phyloP scores from a whole-genome alignment of 2,113 vertebrate species.

The Dendropsophus ebraccatus region DNA sequence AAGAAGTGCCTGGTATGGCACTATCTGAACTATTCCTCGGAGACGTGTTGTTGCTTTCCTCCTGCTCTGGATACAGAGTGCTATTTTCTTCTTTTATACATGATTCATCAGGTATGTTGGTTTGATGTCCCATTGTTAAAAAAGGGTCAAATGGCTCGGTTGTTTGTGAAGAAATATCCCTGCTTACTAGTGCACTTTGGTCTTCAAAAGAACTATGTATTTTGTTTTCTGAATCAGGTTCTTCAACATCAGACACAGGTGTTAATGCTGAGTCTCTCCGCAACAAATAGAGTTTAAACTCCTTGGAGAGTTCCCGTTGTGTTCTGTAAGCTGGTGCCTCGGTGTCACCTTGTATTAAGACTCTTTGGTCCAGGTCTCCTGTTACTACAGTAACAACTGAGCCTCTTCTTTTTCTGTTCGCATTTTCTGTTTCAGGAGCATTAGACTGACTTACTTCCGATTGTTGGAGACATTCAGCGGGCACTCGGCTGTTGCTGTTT shows the following conservation, averaged over 20 bases:
- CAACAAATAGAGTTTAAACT: constrained; percentile 33
- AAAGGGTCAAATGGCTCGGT: constrained; percentile 26
- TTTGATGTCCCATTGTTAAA: constrained; percentile 53
- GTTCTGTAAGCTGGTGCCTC: constrained; percentile 48
- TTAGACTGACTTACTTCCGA: constrained; percentile 37
- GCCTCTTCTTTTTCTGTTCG: constrained; percentile 61
- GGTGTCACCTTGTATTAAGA: constrained; percentile 65
- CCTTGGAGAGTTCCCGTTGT: constrained; percentile 59
- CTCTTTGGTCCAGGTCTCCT: constrained; percentile 65
- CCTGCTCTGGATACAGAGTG: constrained; percentile 29
- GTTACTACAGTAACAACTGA: constrained; percentile 67
- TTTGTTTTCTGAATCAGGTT: constrained; percentile 54
- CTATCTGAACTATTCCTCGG: constrained; percentile 49
- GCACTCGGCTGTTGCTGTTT: background rate
- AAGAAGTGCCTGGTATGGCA: constrained; percentile 42
- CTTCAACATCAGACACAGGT: constrained; percentile 60
- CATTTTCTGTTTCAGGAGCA: constrained; percentile 23
- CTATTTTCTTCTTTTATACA: background rate
- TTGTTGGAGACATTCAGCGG: constrained; percentile 11
- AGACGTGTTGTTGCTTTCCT: constrained; percentile 13
- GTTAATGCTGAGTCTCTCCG: constrained; percentile 61
- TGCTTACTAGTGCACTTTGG: constrained; percentile 14
- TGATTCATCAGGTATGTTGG: constrained; percentile 55
- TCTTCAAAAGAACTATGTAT: constrained; percentile 59
- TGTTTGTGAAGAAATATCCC: constrained; percentile 55